phyloP scores from a whole-genome alignment of 2,888 invertebrate genomes.

The Amiota mariae region DNA sequence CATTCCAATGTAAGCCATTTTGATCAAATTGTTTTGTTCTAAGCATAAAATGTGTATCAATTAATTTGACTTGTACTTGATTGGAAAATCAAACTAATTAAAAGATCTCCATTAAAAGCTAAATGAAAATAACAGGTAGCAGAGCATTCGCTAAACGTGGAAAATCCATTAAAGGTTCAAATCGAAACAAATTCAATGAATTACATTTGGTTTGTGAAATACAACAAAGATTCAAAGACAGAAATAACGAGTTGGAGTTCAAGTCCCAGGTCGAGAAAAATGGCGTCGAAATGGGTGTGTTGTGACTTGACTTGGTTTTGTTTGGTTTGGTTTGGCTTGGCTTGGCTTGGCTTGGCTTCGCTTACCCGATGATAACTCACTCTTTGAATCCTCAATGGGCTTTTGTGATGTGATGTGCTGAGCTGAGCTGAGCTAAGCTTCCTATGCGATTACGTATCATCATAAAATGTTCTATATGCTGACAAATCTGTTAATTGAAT shows the following conservation, averaged over 20 bases:
- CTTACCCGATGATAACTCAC: too few relatives aligned
- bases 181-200: constrained; percentile 65
- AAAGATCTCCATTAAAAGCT: constrained; percentile 68
- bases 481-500: constrained; percentile 72
- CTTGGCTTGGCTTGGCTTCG: too few relatives aligned
- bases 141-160: not conserved
- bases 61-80: constrained; percentile 53
- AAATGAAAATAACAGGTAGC: constrained; percentile 9
- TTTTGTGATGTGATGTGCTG: too few relatives aligned
- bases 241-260: too few relatives aligned
- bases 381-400: too few relatives aligned
- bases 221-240: not conserved
- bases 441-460: constrained; percentile 43
- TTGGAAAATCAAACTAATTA: constrained; percentile 71
- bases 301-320: too few relatives aligned
- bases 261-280: too few relatives aligned
- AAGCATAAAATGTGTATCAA: constrained; percentile 11
- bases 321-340: too few relatives aligned
- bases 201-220: constrained; percentile 47
- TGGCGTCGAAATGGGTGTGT: constrained; percentile 3
- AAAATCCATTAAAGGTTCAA: constrained; percentile 64
- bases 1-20: not conserved
- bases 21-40: not conserved
- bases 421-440: not conserved
- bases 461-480: constrained; percentile 65